Evolutionary conservation across 1,140 invertebrate species (phyloP).

Genomic region (Euglossa dilemma): DNA sequence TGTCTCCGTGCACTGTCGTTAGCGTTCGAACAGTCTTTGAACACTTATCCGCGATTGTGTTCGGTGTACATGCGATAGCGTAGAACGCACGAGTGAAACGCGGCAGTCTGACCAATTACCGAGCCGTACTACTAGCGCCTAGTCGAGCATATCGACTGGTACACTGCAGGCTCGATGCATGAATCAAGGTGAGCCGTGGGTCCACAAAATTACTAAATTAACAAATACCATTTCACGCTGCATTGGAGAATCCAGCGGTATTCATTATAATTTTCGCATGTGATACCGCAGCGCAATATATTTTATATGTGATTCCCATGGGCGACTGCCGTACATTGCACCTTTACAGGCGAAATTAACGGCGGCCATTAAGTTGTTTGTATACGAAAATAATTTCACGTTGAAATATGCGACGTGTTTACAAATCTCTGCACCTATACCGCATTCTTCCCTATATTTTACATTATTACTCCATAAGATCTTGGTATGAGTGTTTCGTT

Average conservation of each 20-base stretch:
- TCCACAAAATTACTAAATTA: conserved; percentile 20
- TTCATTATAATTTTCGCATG: conserved; percentile 35
- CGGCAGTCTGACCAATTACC: not conserved
- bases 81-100: not conserved
- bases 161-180: not conserved
- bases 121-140: not conserved
- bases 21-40: not conserved
- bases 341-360: conserved; percentile 23
- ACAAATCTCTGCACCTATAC: no score
- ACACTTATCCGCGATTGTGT: not conserved
- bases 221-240: not conserved
- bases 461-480: not conserved
- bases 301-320: conserved; percentile 33
- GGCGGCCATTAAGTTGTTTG: conserved; percentile 13
- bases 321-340: not conserved
- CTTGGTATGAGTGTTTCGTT: not conserved
- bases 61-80: not conserved
- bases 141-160: not conserved
- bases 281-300: conserved; percentile 21
- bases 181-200: not conserved
- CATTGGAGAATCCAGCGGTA: not conserved
- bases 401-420: not conserved
- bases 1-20: no score
- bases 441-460: not conserved
- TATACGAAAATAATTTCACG: not conserved